Base-by-base conservation (phyloP, 1,140 invertebrate genomes). In the Eriocheir sinensis region DNA sequence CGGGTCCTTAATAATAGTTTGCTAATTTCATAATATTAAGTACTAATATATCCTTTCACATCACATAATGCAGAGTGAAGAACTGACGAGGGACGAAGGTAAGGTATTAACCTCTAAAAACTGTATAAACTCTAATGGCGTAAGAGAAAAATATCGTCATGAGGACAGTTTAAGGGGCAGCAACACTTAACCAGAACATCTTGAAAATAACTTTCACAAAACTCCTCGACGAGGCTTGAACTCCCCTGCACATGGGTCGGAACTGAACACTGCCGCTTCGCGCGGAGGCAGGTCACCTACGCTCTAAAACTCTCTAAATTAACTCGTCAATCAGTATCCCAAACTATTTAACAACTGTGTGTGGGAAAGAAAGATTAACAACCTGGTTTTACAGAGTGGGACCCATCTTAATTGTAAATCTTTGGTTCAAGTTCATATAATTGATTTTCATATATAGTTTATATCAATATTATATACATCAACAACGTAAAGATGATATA, bases 401-500 rank as follows among this genome's bases (percentile, higher is more conserved):
- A 94, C 81, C 80, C 32, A 86, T 91, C 81, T 91, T 93, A 90
- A 81, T 80, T 88, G 89, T 92, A 95, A 44, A 88, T 92, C 53
- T 95, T 93, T 95, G 91, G 91, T 92, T 79, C 86, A 90, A 89
- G 91, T 93, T 89, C 93, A 95, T 88, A 95, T 93, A 89, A 89
- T 44, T 93, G 86, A 81, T 86, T 92, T 92, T 80, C 91, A 72
- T 95, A 92, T 89, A 89, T 89, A 92, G 91, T 89, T 41, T 92
- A 95, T 95, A 95, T 92, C 85, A 92, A 95, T 95, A 93, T 92
- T 95, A 95, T 95, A 95, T 95, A 95, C 94, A 95, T 95, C 85
- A 92, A 93, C 91, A 95, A 95, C 91, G 91, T 93, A 95, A 92
- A 95, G 91, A 95, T 93, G 94, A 95, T 95, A 92, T 89, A 94